Conservation (phyloP, 2,113 vertebrate genomes). For the Onychorhynchus coronatus region DNA sequence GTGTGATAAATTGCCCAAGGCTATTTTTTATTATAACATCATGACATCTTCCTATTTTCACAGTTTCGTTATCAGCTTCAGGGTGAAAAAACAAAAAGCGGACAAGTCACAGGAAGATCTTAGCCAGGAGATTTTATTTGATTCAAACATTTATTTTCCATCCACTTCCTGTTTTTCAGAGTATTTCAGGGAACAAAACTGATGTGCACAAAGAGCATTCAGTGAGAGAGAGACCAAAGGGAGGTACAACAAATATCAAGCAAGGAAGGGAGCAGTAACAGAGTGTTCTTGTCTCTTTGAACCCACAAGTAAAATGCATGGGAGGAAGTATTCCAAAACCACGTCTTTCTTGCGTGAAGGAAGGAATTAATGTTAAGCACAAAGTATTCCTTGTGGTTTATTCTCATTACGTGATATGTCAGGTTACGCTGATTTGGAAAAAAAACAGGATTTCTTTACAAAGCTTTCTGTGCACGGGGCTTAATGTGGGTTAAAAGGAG, state of each 20-base stretch:
- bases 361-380: constrained; percentile 56
- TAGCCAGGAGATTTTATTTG: constrained; percentile 18
- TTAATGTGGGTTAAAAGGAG: constrained; percentile 17
- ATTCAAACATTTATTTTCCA: not conserved
- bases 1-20: not conserved
- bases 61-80: not conserved
- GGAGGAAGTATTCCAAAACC: not conserved
- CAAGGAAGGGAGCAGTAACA: not conserved
- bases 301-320: not conserved
- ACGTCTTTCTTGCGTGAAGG: not conserved
- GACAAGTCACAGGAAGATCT: not conserved
- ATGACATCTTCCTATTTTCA: not conserved
- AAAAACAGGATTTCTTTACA: constrained; percentile 33
- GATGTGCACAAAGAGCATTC: not conserved
- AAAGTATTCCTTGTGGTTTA: constrained; percentile 65
- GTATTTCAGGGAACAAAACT: constrained; percentile 14
- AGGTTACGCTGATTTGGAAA: constrained; percentile 46
- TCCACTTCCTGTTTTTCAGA: constrained; percentile 5
- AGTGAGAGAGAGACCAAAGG: not conserved
- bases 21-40: not conserved
- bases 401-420: constrained; percentile 15
- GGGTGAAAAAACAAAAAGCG: not conserved
- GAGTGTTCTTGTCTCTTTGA: not conserved
- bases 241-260: not conserved
- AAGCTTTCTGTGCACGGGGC: not conserved